Evolutionary conservation across 2,888 invertebrate species (phyloP).

Genomic region (Notodonta dromedarius): DNA sequence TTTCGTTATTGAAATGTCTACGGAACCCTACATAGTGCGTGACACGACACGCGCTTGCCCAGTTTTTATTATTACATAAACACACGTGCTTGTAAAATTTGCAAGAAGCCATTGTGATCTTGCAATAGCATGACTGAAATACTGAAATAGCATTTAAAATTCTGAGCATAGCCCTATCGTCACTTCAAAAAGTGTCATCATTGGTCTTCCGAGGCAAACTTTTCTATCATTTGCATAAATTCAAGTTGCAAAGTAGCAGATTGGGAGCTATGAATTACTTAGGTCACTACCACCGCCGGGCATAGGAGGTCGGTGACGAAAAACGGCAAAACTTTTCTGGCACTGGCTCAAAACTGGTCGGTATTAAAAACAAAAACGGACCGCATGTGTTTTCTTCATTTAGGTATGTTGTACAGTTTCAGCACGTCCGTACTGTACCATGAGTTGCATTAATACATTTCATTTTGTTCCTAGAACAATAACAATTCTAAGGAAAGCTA

Average conservation of each 20-base stretch:
- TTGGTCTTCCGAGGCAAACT: conserved; percentile 16
- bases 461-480: conserved; percentile 11
- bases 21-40: too few species aligned
- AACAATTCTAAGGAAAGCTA: background rate
- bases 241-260: conserved; percentile 27
- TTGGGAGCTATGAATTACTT: conserved; percentile 40
- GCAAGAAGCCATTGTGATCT: background rate
- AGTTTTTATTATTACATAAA: background rate
- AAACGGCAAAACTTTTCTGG: conserved; percentile 53
- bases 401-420: conserved; percentile 14
- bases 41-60: too few species aligned
- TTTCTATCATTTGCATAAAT: conserved; percentile 41
- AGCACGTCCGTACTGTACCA: background rate
- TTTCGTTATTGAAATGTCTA: too few species aligned
- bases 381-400: conserved; percentile 17
- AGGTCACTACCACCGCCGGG: conserved; percentile 20
- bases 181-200: background rate
- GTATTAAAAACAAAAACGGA: conserved; percentile 18
- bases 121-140: background rate
- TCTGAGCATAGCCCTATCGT: background rate
- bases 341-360: conserved; percentile 48
- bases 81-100: background rate
- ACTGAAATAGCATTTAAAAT: too few species aligned
- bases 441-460: conserved; percentile 11
- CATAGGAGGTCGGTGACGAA: conserved; percentile 40